Base-by-base conservation (phyloP, 1,140 invertebrate species). In the Leptopilina clavipes region DNA sequence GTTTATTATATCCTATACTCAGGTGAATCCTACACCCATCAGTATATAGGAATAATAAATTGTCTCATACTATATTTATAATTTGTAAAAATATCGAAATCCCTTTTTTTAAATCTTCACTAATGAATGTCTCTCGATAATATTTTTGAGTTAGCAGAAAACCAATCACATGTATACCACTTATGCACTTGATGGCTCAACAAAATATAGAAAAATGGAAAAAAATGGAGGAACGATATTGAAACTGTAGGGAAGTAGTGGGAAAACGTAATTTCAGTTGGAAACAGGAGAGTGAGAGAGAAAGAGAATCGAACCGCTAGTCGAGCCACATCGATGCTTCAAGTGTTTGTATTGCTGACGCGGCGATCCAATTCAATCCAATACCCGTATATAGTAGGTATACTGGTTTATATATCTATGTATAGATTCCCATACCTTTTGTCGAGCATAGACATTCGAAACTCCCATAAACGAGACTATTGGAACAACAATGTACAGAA, bases 301-400 rank as follows among this genome's bases (percentile, higher is more conserved):
- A 82, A 78, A 84, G 81, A 81, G 77, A 85, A 80, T 82, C 84
- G 79, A 81, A 80, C 54, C 78, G 79, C 77, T 75, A 77, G 81
- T 82, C 85, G 87, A 86, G 87, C 86, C 86, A 87, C 87, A 87
- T 87, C 84, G 88, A 85, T 86, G 76, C 84, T 87, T 87, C 82
- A 84, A 89, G 89, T 89, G 88, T 90, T 90, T 89, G 87, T 90
- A 88, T 88, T 90, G 89, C 89, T 89, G 89, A 90, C 89, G 87
- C 87, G 87, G 88, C 89, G 86, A 89, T 89, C 88, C 88, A 90
- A 89, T 89, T 88, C 88, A 90, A 89, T 89, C 86, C 86, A 88
- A 84, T 87, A 86, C 84, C 83, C 87, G 25, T 31, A 31, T 31
- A 81, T 85, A 76, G 83, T 84, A 82, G 37, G 37, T 40, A 40